Evolutionary conservation across 2,797 vertebrate genomes (phyloP).

Genomic region (Iguana delicatissima): DNA sequence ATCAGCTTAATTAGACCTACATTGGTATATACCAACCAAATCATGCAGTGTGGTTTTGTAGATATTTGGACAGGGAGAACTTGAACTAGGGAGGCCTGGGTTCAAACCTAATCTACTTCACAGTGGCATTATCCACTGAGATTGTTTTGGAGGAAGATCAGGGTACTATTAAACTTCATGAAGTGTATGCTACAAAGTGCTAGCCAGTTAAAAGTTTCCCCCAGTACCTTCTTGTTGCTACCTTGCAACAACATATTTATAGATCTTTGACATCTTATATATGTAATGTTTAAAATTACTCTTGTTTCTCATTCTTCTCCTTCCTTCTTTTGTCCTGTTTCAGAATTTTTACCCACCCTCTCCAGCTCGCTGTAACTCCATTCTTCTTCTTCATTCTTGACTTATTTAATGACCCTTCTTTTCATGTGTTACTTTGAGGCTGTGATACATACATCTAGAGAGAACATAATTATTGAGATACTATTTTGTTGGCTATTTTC

Average conservation of each 20-base stretch:
- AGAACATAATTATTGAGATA: too few relatives aligned
- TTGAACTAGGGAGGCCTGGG: background rate
- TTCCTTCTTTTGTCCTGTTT: too few relatives aligned
- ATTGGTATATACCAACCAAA: background rate
- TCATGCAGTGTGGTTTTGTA: background rate
- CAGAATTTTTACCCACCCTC: too few relatives aligned
- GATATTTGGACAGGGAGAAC: background rate
- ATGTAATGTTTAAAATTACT: background rate
- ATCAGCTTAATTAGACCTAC: background rate
- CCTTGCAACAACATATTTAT: background rate
- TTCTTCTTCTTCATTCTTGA: too few relatives aligned
- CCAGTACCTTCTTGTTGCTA: background rate
- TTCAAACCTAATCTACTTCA: background rate
- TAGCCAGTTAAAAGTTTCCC: background rate
- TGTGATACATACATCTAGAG: too few relatives aligned
- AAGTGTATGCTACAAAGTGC: background rate
- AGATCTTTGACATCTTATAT: background rate
- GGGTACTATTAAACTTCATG: too few relatives aligned
- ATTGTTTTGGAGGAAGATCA: background rate
- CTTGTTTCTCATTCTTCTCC: too few relatives aligned
- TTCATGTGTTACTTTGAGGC: too few relatives aligned
- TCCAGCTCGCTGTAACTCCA: too few relatives aligned
- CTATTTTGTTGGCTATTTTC: too few relatives aligned
- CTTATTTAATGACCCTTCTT: too few relatives aligned
- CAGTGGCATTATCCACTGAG: background rate